A percentile compares a stretch with the other conserved stretches of the same genome.
Conservation (phyloP, 1,140 invertebrate species). For the Sarcophaga bullata region DNA sequence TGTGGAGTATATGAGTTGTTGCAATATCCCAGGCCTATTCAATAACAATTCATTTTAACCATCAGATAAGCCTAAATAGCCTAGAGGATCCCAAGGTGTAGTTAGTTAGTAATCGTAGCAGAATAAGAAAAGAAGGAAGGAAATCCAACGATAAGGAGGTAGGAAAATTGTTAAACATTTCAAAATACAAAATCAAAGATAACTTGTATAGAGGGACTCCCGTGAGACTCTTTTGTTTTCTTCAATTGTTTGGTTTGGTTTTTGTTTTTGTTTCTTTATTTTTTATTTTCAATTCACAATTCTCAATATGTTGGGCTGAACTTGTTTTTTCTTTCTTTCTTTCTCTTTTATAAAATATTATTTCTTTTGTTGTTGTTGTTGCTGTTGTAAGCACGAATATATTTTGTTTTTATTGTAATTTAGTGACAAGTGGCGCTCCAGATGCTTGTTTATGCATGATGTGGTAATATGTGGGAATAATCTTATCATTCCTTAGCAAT, state of each 20-base stretch:
- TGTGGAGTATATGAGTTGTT: not conserved
- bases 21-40: not conserved
- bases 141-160: not conserved
- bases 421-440: constrained; percentile 40
- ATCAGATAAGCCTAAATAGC: no score
- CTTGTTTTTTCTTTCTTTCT: not conserved
- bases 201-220: not conserved
- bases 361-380: not conserved
- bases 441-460: constrained; percentile 36
- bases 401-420: constrained; percentile 36
- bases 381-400: constrained; percentile 30
- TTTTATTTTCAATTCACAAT: no score
- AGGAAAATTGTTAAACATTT: constrained; percentile 13
- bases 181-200: not conserved
- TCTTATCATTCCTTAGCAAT: not conserved
- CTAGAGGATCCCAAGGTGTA: no score
- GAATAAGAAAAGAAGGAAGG: not conserved
- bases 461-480: constrained; percentile 30
- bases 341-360: not conserved
- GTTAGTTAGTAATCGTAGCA: no score
- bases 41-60: not conserved
- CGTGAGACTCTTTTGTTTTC: constrained; percentile 23
- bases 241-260: not conserved
- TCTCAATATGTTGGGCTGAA: no score
- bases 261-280: no score